Evolutionary conservation across 2,797 vertebrate species (phyloP).

Genomic region (Brachyrhaphis roseni): DNA sequence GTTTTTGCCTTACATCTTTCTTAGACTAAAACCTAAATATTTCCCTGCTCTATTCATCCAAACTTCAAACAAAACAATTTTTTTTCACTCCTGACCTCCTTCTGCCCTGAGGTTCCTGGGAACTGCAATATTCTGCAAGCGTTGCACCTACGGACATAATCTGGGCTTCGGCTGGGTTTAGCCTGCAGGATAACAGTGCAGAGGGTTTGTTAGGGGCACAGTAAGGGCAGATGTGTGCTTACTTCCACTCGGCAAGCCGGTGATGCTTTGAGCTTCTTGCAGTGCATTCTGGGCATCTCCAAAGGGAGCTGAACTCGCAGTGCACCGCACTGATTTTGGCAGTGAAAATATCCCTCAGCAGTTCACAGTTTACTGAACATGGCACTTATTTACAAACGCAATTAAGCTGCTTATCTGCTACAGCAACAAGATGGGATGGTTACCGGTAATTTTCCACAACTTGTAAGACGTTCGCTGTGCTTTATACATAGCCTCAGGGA

Average conservation of each 20-base stretch:
- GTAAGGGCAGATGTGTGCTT: conserved; percentile 31
- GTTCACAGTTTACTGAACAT: conserved; percentile 8
- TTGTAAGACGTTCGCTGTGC: background rate
- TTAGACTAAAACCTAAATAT: background rate
- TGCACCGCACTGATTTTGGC: conserved; percentile 18
- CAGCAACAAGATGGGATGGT: background rate
- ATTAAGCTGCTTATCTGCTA: conserved; percentile 3
- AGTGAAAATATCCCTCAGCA: conserved; percentile 15
- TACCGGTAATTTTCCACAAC: background rate
- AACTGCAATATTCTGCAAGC: background rate
- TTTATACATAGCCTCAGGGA: background rate
- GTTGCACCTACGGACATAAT: background rate
- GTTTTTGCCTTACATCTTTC: background rate
- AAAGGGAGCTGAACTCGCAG: conserved; percentile 27
- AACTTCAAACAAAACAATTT: background rate
- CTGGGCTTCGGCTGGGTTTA: conserved; percentile 17
- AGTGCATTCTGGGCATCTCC: conserved; percentile 39
- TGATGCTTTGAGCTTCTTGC: conserved; percentile 23
- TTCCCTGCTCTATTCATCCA: background rate
- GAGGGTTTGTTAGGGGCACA: conserved; percentile 20
- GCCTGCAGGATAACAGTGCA: conserved; percentile 14
- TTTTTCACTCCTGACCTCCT: background rate
- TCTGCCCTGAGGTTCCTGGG: background rate
- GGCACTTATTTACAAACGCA: background rate
- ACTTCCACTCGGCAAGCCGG: conserved; percentile 40